Conservation (phyloP, 2,888 invertebrate genomes). For the Stenolophus ochropezus region DNA sequence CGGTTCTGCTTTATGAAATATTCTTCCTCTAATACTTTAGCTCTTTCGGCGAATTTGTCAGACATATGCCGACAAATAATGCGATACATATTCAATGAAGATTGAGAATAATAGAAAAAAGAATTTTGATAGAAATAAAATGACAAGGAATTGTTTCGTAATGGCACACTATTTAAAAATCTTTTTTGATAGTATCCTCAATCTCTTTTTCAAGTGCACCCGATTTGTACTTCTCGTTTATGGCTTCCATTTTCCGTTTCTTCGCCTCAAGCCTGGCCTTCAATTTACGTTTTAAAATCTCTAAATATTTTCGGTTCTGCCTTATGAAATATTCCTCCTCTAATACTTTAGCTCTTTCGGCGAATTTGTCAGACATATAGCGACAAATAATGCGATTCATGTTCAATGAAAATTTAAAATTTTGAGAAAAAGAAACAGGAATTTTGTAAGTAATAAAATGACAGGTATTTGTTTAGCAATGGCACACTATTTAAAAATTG, state of each 20-base stretch:
- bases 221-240: no score
- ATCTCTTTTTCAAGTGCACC: neutral
- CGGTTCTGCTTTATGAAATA: constrained; percentile 42
- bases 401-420: neutral
- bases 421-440: neutral
- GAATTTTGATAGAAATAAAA: no score
- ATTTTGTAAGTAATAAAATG: no score
- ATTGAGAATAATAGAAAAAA: neutral
- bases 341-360: constrained; percentile 32
- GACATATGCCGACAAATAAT: neutral
- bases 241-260: no score
- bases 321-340: constrained; percentile 46
- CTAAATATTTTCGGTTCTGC: constrained; percentile 24
- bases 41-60: constrained; percentile 38
- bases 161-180: neutral
- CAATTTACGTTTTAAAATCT: no score
- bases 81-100: neutral
- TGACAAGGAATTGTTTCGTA: no score
- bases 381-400: neutral
- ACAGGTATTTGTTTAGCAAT: no score
- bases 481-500: neutral
- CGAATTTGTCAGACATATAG: constrained; percentile 7
- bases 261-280: no score
- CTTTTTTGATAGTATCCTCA: neutral
- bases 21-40: constrained; percentile 45